Evolutionary conservation across 64 coral and sea anemone species (phyloP).

Genomic region (Pocillopora verrucosa): DNA sequence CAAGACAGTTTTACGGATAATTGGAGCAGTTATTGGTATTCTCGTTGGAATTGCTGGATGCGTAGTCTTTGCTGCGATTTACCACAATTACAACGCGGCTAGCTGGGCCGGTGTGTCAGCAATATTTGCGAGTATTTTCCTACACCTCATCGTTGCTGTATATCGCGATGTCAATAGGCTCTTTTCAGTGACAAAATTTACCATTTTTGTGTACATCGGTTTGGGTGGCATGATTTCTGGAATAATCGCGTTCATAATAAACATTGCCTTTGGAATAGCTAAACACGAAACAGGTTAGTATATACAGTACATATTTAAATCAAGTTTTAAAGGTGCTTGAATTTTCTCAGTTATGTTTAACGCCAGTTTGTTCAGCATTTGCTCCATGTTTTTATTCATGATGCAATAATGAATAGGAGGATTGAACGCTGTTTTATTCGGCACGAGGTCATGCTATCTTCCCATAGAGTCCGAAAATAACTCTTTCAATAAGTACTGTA

Average conservation of each 20-base stretch:
- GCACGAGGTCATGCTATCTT: too few species aligned
- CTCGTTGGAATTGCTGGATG: slow-evolving; percentile 25
- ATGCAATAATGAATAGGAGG: too few species aligned
- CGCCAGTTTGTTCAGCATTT: too few species aligned
- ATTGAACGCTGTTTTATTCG: too few species aligned
- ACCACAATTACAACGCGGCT: slow-evolving; percentile 36
- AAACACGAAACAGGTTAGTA: slow-evolving; percentile 15
- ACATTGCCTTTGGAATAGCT: not conserved
- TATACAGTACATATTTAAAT: too few species aligned
- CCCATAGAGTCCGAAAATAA: too few species aligned
- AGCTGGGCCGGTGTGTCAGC: slow-evolving; percentile 20
- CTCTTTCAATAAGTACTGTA: too few species aligned
- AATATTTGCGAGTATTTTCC: slow-evolving; percentile 12
- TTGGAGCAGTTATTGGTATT: slow-evolving; percentile 17
- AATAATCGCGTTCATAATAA: not conserved
- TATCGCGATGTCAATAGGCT: slow-evolving; percentile 11
- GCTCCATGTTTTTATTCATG: too few species aligned
- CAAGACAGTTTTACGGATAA: slow-evolving; percentile 10
- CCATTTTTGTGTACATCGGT: not conserved
- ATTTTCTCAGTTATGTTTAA: too few species aligned
- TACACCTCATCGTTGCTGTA: slow-evolving; percentile 17
- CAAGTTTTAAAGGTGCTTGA: too few species aligned
- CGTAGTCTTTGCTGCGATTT: not conserved
- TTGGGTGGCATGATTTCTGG: not conserved
- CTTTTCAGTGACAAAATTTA: slow-evolving; percentile 35